A percentile compares a stretch with the other conserved stretches of the same genome.
These are phyloP conservation scores for Oryctes rhinoceros DNA, from an alignment of 1,140 invertebrate genomes.

Conservation along the genomic window DNA sequence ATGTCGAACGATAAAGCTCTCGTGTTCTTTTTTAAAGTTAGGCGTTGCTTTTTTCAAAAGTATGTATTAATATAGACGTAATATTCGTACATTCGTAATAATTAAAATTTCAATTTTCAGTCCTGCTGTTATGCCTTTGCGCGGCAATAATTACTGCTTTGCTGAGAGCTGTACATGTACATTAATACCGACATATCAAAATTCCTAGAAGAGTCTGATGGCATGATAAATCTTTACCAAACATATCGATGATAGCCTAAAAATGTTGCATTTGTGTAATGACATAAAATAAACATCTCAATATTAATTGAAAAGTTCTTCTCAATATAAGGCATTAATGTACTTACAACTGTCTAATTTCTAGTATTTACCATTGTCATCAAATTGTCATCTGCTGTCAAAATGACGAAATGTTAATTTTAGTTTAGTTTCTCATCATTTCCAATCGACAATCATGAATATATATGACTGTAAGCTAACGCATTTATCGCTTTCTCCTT, in stretches of 20 bases:
- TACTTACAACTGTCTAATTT: too few species aligned
- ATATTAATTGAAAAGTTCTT: too few species aligned
- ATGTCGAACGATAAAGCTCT: neutral
- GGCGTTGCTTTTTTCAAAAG: neutral
- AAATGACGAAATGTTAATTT: too few species aligned
- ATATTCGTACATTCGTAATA: neutral
- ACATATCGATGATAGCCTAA: too few species aligned
- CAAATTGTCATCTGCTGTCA: too few species aligned
- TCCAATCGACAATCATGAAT: neutral
- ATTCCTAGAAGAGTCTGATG: too few species aligned
- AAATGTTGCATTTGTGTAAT: too few species aligned
- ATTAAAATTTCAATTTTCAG: neutral
- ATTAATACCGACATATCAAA: too few species aligned
- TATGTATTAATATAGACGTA: neutral
- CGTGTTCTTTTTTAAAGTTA: neutral
- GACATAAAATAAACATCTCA: too few species aligned
- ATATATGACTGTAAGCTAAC: slow-evolving; percentile 3
- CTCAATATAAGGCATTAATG: too few species aligned
- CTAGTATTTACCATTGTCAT: too few species aligned
- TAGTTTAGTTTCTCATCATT: neutral
- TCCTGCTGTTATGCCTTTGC: neutral
- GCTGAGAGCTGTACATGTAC: neutral
- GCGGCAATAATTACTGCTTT: neutral
- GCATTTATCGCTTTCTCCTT: neutral
- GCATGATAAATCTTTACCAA: too few species aligned